Evolutionary conservation across 2,797 vertebrate species (phyloP), one percentile per base, ranked within the genome.

Genomic region (Acanthurus lineatus): DNA sequence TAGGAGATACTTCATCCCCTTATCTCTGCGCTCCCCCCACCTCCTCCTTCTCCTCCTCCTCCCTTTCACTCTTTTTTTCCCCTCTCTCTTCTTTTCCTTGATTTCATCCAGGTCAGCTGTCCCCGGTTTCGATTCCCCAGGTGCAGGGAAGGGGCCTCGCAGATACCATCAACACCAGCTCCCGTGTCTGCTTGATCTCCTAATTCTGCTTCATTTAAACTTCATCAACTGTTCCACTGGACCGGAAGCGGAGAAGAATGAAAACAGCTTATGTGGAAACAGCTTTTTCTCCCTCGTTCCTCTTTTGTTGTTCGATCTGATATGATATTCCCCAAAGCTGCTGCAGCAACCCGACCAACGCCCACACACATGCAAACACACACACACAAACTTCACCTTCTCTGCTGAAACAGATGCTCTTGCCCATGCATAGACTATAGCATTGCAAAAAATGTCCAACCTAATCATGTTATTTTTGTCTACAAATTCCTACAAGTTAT

Each of bases 131-230:
- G 70, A 94, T 92, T 91, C 92, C 91, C 89, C 61, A 22, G 73
- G 83, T 71, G 68, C 20, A 0, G 48, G 79, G 71, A 59, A 72
- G 67, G 70, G 86, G 76, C 49, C 82, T 85, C 12, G 20, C 77
- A 77, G 92, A 94, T 89, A 91, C 92, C 91, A 89, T 96, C 96
- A 94, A 92, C 95, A 93, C 93, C 81, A 16, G 62, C 93, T 88
- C 94, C 91, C 47, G 65, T 76, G 92, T 96, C 95, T 90, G 93
- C 95, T 96, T 97, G 95, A 97, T 97, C 96, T 97, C 96, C 97
- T 97, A 98, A 99, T 98, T 99, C 98, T 99, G 97, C 97, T 99
- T 99, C 97, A 99, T 99, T 99, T 98, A 99, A 99, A 99, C 98
- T 97, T 98, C 98, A 99, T 99, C 98, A 99, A 98, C 96, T 99